phyloP scores from a whole-genome alignment of 1,140 invertebrate genomes.

The Leptopilina boulardi region DNA sequence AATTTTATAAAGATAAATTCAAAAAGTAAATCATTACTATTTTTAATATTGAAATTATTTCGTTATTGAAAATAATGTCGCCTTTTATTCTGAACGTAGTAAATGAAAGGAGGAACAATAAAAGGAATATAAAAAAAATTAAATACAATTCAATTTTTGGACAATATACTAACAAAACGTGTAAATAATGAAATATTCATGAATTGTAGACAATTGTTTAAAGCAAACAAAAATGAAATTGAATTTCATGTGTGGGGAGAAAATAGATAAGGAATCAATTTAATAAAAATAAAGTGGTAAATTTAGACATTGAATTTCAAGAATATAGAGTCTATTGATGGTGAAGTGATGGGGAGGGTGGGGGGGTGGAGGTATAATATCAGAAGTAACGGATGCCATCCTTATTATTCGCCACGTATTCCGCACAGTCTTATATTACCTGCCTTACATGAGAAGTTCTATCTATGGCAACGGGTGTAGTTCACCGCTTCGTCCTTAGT shows the following conservation, averaged over 20 bases:
- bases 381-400: slow-evolving; percentile 63
- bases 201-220: not conserved
- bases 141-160: too few species aligned
- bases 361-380: slow-evolving; percentile 48
- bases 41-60: too few species aligned
- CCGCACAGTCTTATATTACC: slow-evolving; percentile 56
- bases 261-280: not conserved
- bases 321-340: slow-evolving; percentile 33
- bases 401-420: slow-evolving; percentile 63
- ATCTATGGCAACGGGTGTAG: slow-evolving; percentile 47
- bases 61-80: too few species aligned
- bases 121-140: too few species aligned
- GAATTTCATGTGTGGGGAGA: too few species aligned
- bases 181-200: too few species aligned
- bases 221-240: not conserved
- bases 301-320: not conserved
- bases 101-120: too few species aligned
- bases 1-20: too few species aligned
- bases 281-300: not conserved
- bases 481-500: slow-evolving; percentile 38
- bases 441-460: slow-evolving; percentile 48
- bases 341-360: not conserved
- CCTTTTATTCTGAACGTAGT: too few species aligned
- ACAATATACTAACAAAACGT: too few species aligned
- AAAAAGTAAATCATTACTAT: too few species aligned